Evolutionary conservation across 2,888 invertebrate genomes (phyloP), one percentile per base, ranked within the genome.

Genomic region (Anthrax anthrax): DNA sequence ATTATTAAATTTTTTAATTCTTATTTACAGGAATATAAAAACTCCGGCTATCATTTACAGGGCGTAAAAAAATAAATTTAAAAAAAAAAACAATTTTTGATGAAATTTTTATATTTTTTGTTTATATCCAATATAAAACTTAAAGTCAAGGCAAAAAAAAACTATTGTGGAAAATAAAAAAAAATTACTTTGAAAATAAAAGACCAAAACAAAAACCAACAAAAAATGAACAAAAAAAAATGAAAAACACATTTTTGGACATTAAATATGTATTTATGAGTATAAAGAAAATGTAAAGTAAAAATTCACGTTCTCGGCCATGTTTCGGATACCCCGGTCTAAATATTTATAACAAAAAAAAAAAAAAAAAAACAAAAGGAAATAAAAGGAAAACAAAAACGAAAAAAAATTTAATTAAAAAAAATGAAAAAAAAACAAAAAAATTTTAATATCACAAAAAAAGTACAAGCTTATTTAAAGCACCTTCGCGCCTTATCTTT

Each of bases 401-500:
- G 57, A 55, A 55, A 56, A 57, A 57, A 23, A 23, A 23, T 23
- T 23, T 6, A 23, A 23, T 23, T 23, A 23, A 23, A 55, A 55
- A 53, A 63, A 60, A 58, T 58, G 52, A 57, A 56, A 56, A 57
- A 56, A 58, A 55, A 59, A 58, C 41, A 57, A 61, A 60, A 61
- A 32, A 32, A 12, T 32, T 32, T 29, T 32, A 63, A 70, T 70
- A 71, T 70, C 70, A 71, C 66, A 70, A 71, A 75, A 70, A 76
- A 75, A 77, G 77, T 77, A 77, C 77, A 78, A 78, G 77, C 76
- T 77, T 77, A 75, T 75, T 77, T 76, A 73, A 65, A 77, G 77
- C 77, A 77, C 77, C 77, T 77, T 76, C 76, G 78, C 78, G 78
- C 78, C 78, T 78, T 78, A 78, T 75, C 75, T 74, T 74, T 72